Evolutionary conservation across 2,113 vertebrate genomes (phyloP).

Genomic region (Trichechus manatus): DNA sequence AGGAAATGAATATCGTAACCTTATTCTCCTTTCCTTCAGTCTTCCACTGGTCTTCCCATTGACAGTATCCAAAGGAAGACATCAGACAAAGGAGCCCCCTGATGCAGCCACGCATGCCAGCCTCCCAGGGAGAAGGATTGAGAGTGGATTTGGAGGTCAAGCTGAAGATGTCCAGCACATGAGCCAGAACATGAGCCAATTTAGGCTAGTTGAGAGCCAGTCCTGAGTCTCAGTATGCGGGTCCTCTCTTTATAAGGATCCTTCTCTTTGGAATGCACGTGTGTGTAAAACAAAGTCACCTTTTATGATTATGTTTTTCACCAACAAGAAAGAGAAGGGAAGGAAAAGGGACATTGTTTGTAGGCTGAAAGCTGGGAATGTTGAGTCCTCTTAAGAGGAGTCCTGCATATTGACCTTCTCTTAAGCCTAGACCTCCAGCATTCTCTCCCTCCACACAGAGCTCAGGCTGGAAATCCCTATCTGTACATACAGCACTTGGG

Average conservation of each 20-base stretch:
- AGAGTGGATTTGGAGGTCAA: constrained; percentile 35
- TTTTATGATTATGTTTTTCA: constrained; percentile 35
- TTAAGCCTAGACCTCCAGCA: fast-evolving
- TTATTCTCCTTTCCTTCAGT: neutral
- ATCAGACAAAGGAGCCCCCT: neutral
- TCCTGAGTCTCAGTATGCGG: neutral
- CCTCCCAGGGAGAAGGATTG: neutral
- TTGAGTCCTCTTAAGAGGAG: neutral
- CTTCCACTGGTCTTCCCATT: neutral
- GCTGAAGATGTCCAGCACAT: neutral
- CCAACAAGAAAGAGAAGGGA: constrained; percentile 11
- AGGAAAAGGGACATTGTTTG: neutral
- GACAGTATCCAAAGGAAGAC: neutral
- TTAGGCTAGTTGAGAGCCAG: neutral
- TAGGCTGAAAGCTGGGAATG: neutral
- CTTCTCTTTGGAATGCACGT: neutral
- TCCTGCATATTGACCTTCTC: neutral
- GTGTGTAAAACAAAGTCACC: neutral
- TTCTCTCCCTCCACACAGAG: neutral
- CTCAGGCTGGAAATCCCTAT: neutral
- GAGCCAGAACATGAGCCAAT: neutral
- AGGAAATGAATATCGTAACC: neutral
- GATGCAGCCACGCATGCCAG: neutral
- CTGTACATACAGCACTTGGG: neutral
- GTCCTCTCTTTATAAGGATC: neutral